Base-by-base conservation (phyloP, 30 jellyfish, hydroid and myxozoan genomes). In the Aurelia sp. region DNA sequence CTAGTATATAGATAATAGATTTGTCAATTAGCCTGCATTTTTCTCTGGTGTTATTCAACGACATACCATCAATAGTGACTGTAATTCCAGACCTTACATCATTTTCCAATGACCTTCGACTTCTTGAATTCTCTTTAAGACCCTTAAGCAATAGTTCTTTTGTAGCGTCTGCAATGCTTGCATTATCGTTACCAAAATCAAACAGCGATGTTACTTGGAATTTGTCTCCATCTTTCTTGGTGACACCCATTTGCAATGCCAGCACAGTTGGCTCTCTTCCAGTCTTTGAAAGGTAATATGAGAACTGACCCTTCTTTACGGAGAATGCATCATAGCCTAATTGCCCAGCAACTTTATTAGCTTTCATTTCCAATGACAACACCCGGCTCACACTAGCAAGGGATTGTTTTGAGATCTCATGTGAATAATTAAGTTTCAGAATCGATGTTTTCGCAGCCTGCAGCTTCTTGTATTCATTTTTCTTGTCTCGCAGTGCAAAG, bases 341-440 rank as follows among this genome's bases (percentile, higher is more conserved):
- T 13, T 74, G 33, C 18, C 62, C 53, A 3, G 66, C 80, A 8
- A 52, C 63, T 9, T 72, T 52, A 19, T 61, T 7, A 1, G 70
- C 52, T 71, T 84, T 62, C 31, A 84, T 71, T 67, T 84, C 93
- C 19, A 30, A 63, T 20, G 86, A 30, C 11, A 84, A 68, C 30
- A 84, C 12, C 0, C 48, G 63, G 72, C 64, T 71, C 21, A 78
- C 72, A 58, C 62, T 84, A 8, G 93, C 93, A 1, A 71, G 51
- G 20, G 93, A 66, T 37, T 62, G 52, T 41, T 17, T 40, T 18
- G 81, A 23, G 4, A 71, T 8, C 21, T 13, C 55, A 55, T 70
- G 30, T 16, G 82, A 41, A 13, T 84, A 61, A 31, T 71, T 84
- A n/a, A 86, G 72, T 41, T 72, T 66, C 23, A 33, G 30, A 8